phyloP scores from a whole-genome alignment of 2,888 invertebrate genomes.

The Agriotes lineatus region DNA sequence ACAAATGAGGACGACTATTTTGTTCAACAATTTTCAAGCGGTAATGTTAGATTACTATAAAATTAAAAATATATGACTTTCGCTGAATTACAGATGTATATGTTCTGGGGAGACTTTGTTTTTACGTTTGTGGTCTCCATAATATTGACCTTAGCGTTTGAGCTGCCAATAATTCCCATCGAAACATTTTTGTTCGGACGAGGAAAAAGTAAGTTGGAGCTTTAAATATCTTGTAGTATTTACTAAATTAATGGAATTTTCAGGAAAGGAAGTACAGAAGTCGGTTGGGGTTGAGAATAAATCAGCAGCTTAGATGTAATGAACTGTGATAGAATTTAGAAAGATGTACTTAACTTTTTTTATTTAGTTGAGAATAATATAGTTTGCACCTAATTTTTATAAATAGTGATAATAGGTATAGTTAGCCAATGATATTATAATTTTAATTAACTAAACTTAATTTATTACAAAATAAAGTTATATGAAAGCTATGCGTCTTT shows the following conservation, averaged over 20 bases:
- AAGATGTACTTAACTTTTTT: too few relatives aligned
- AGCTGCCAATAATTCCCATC: slow-evolving; percentile 9
- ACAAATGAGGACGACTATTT: slow-evolving; percentile 47
- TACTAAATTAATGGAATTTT: not conserved
- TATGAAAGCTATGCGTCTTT: too few relatives aligned
- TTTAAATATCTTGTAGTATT: not conserved
- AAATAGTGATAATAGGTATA: too few relatives aligned
- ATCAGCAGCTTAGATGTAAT: too few relatives aligned
- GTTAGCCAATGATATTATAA: too few relatives aligned
- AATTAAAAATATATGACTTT: not conserved
- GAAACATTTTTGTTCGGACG: slow-evolving; percentile 2
- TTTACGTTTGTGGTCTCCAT: slow-evolving; percentile 8
- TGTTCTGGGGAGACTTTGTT: slow-evolving; percentile 31
- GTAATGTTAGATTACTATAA: slow-evolving; percentile 47
- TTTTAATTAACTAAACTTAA: too few relatives aligned
- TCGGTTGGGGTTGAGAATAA: too few relatives aligned
- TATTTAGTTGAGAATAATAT: too few relatives aligned
- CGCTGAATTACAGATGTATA: slow-evolving; percentile 19
- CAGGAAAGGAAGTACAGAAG: not conserved
- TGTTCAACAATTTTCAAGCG: slow-evolving; percentile 53
- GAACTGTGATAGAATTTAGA: too few relatives aligned
- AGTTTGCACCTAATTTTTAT: too few relatives aligned
- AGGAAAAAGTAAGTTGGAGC: not conserved
- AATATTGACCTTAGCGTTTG: slow-evolving; percentile 13
- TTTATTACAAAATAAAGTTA: too few relatives aligned